Percentiles rank a stretch among this genome's conserved stretches.
phyloP scores from a whole-genome alignment of 2,797 vertebrate genomes.

The Champsocephalus gunnari region DNA sequence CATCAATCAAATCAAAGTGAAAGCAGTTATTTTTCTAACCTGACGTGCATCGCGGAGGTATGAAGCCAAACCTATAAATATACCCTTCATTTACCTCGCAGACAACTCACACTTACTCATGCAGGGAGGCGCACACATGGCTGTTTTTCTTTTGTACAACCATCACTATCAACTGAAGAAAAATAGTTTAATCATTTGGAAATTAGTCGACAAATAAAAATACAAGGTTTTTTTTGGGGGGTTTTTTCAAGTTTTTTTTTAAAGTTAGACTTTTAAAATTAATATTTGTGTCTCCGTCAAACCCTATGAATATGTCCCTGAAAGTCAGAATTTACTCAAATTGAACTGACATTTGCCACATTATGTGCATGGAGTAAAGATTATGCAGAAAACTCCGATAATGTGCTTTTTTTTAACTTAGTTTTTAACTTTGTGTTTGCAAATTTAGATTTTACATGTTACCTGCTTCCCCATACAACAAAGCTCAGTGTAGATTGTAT shows the following conservation, averaged over 20 bases:
- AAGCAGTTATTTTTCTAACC: constrained; percentile 86
- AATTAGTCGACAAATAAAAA: neutral
- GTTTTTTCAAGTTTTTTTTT: too few species aligned
- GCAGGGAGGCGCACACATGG: constrained; percentile 31
- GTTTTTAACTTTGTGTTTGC: too few species aligned
- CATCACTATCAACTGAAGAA: neutral
- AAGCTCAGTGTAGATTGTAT: too few species aligned
- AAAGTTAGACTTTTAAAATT: neutral
- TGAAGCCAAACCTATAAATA: constrained; percentile 82
- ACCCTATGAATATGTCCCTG: neutral
- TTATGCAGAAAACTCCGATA: neutral
- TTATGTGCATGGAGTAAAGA: neutral
- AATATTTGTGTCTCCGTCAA: neutral
- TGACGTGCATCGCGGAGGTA: constrained; percentile 76
- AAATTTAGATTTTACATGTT: too few species aligned
- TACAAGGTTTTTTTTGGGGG: too few species aligned
- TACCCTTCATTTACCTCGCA: constrained; percentile 57
- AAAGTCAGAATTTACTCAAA: neutral
- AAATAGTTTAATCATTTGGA: neutral
- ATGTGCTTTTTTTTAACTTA: too few species aligned
- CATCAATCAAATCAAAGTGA: constrained; percentile 85
- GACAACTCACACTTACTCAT: constrained; percentile 60
- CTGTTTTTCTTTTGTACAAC: constrained; percentile 11
- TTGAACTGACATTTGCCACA: neutral
- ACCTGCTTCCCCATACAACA: neutral